These are phyloP conservation scores for Vanessa cardui DNA, from an alignment of 2,888 invertebrate species.

Conservation along the genomic window DNA sequence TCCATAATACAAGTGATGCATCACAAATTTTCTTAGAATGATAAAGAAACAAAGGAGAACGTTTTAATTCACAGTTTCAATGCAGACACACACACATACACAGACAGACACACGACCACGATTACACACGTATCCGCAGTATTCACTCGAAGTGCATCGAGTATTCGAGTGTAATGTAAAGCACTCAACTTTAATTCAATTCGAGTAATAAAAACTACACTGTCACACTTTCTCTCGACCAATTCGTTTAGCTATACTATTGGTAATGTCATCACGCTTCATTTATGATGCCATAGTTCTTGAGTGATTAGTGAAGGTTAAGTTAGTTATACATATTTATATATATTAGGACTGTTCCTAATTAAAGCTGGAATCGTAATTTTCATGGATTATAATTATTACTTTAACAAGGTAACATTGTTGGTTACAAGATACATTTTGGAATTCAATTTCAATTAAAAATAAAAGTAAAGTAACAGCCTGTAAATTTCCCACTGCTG, in stretches of 20 bases:
- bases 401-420: too few relatives aligned
- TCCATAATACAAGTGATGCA: not conserved
- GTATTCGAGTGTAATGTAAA: slow-evolving; percentile 27
- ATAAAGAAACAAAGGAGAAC: not conserved
- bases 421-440: too few relatives aligned
- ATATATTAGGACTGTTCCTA: too few relatives aligned
- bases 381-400: too few relatives aligned
- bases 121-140: slow-evolving; percentile 21
- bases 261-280: not conserved
- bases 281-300: not conserved
- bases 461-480: too few relatives aligned
- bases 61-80: slow-evolving; percentile 8
- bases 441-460: too few relatives aligned
- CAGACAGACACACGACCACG: too few relatives aligned
- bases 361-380: too few relatives aligned
- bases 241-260: not conserved
- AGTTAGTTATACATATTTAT: too few relatives aligned
- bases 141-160: slow-evolving; percentile 25
- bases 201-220: slow-evolving; percentile 25
- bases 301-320: too few relatives aligned
- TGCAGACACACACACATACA: too few relatives aligned
- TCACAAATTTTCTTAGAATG: not conserved
- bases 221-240: not conserved
- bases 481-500: too few relatives aligned
- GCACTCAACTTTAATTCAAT: slow-evolving; percentile 32